Percentiles rank a stretch among this genome's conserved stretches.
These are phyloP conservation scores for Dryobota labecula DNA, from an alignment of 2,888 invertebrate genomes.

Conservation along the genomic window DNA sequence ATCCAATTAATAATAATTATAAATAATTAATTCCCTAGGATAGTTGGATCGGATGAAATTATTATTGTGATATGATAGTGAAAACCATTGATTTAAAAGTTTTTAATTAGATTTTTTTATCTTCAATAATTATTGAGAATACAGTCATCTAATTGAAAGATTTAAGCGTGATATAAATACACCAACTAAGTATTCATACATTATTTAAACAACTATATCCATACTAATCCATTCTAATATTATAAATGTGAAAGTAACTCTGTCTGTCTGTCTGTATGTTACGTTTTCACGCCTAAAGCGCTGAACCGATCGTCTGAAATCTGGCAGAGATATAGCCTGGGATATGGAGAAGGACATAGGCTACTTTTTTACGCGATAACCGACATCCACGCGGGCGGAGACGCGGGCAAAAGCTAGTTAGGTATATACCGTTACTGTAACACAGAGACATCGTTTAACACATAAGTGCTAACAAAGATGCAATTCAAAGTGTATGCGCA, in stretches of 20 bases:
- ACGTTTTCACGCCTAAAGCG: too few species aligned
- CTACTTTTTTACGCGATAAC: too few species aligned
- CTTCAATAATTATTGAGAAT: not conserved
- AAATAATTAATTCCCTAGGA: not conserved
- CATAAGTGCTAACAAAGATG: constrained; percentile 44
- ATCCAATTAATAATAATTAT: not conserved
- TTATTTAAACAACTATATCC: not conserved
- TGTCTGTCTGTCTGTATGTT: too few species aligned
- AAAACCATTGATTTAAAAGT: not conserved
- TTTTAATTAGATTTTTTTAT: not conserved
- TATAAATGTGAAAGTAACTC: too few species aligned
- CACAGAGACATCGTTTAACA: constrained; percentile 26
- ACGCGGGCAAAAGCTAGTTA: too few species aligned
- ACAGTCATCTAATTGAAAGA: not conserved
- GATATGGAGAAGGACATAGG: too few species aligned
- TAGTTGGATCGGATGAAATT: not conserved
- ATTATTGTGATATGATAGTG: not conserved
- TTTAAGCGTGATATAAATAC: not conserved
- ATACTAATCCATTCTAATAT: too few species aligned
- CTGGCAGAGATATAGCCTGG: too few species aligned
- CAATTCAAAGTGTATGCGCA: constrained; percentile 23
- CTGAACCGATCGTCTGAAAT: too few species aligned
- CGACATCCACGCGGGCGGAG: too few species aligned
- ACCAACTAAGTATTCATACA: not conserved
- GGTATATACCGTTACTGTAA: constrained; percentile 1